Conservation (phyloP, 2,888 invertebrate species). For the Diachrysia chrysitis region DNA sequence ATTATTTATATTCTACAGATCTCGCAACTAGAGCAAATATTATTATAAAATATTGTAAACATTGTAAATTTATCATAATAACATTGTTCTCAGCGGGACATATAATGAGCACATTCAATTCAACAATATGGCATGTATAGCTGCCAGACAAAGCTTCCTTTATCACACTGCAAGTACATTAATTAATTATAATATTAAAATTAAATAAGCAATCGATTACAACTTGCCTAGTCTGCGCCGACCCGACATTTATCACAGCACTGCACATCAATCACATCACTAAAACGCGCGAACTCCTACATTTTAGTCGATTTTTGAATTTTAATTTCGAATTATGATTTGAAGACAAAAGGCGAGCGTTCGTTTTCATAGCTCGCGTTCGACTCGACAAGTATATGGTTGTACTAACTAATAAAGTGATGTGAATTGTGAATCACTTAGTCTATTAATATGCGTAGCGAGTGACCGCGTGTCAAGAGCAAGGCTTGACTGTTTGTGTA, state of each 20-base stretch:
- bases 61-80: neutral
- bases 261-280: conserved; percentile 67
- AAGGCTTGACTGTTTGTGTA: conserved; percentile 77
- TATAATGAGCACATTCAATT: conserved; percentile 22
- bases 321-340: conserved; percentile 55
- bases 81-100: conserved; percentile 6
- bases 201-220: conserved; percentile 35
- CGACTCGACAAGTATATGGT: conserved; percentile 78
- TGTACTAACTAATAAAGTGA: conserved; percentile 79
- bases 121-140: conserved; percentile 32
- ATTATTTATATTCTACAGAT: neutral
- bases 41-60: neutral
- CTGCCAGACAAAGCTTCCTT: conserved; percentile 39
- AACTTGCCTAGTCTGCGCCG: conserved; percentile 74
- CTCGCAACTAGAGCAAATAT: neutral
- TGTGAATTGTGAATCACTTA: conserved; percentile 80
- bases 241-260: conserved; percentile 71
- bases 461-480: conserved; percentile 88
- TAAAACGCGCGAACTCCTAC: conserved; percentile 59
- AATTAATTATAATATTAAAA: conserved; percentile 29
- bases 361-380: conserved; percentile 78
- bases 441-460: conserved; percentile 87
- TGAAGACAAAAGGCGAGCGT: conserved; percentile 69
- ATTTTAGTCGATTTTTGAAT: conserved; percentile 62
- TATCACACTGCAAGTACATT: conserved; percentile 38